phyloP scores from a whole-genome alignment of 2,797 vertebrate genomes.

The Chromobotia macracanthus region DNA sequence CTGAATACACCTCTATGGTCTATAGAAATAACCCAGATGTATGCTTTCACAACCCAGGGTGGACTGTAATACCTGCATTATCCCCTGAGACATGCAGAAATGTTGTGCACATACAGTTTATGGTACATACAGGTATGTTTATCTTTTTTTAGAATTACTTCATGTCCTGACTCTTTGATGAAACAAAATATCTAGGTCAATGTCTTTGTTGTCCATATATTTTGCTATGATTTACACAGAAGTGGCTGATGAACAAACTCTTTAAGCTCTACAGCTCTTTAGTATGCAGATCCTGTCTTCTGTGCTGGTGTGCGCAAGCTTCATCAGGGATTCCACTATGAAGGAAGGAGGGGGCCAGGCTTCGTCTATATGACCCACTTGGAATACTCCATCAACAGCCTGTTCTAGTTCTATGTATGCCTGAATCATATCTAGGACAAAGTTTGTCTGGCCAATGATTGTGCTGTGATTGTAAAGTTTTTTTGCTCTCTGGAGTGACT shows the following conservation, averaged over 20 bases:
- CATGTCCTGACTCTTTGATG: background rate
- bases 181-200: background rate
- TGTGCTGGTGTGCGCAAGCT: background rate
- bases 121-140: background rate
- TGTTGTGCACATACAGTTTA: no score
- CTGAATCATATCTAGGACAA: background rate
- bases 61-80: background rate
- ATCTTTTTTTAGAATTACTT: background rate
- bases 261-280: conserved; percentile 23
- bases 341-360: background rate
- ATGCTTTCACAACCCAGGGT: background rate
- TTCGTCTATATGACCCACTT: conserved; percentile 21
- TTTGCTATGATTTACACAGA: conserved; percentile 7
- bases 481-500: background rate
- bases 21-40: background rate
- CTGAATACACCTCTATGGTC: background rate
- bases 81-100: background rate
- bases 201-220: background rate
- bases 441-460: background rate
- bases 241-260: conserved; percentile 5
- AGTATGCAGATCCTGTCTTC: conserved; percentile 30
- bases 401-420: background rate
- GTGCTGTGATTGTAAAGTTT: background rate
- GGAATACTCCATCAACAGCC: background rate
- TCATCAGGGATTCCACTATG: conserved; percentile 19